Conservation (phyloP, 2,797 vertebrate genomes). For the Sebastes oblongus region DNA sequence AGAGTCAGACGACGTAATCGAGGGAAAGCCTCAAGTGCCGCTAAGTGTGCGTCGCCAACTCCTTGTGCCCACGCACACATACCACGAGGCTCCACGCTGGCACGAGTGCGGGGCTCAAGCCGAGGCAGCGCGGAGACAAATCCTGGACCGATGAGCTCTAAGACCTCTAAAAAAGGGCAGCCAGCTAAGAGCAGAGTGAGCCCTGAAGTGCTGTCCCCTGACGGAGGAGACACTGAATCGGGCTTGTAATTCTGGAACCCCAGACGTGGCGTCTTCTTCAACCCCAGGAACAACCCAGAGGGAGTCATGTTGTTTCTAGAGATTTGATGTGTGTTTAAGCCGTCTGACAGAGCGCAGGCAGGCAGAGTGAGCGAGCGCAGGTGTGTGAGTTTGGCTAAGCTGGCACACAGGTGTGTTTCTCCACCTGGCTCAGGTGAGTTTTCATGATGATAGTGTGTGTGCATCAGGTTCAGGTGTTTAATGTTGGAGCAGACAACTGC, state of each 20-base stretch:
- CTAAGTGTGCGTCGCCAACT: slow-evolving; percentile 89
- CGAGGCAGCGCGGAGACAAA: slow-evolving; percentile 95
- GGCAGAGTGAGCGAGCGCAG: slow-evolving; percentile 90
- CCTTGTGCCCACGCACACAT: slow-evolving; percentile 88
- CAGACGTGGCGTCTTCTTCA: slow-evolving; percentile 89
- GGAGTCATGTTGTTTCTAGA: slow-evolving; percentile 17
- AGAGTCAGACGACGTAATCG: slow-evolving; percentile 88
- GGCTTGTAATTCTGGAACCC: slow-evolving; percentile 84
- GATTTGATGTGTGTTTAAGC: slow-evolving; percentile 51
- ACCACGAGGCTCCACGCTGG: slow-evolving; percentile 84
- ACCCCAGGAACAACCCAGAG: slow-evolving; percentile 80
- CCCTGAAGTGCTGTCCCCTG: slow-evolving; percentile 70
- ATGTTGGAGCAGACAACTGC: slow-evolving; percentile 85
- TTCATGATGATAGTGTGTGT: slow-evolving; percentile 91
- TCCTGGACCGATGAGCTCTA: slow-evolving; percentile 93
- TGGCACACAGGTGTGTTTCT: slow-evolving; percentile 88
- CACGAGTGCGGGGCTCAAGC: slow-evolving; percentile 91
- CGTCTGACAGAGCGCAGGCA: slow-evolving; percentile 87
- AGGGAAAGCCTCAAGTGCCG: slow-evolving; percentile 85
- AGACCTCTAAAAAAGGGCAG: slow-evolving; percentile 84
- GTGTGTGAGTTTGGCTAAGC: slow-evolving; percentile 83
- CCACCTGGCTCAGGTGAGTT: slow-evolving; percentile 64
- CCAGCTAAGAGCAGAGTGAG: slow-evolving; percentile 84
- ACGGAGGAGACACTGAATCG: slow-evolving; percentile 56
- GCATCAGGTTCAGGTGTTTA: slow-evolving; percentile 92